A percentile compares a stretch with the other conserved stretches of the same genome.
These are phyloP conservation scores for Zosterops japonicus DNA, from an alignment of 2,113 vertebrate species.

Conservation along the genomic window DNA sequence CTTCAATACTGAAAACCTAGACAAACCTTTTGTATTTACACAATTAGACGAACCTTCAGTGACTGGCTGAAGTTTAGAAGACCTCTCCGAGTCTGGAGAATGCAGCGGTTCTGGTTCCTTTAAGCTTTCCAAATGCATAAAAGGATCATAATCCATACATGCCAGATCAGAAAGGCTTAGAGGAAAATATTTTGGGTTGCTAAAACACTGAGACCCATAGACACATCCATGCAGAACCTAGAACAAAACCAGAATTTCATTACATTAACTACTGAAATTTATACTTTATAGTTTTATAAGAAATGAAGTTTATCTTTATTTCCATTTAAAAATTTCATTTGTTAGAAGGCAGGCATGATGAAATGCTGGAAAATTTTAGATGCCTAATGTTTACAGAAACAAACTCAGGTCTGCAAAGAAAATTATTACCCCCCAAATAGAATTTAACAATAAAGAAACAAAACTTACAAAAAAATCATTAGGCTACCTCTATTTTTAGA, in stretches of 20 bases:
- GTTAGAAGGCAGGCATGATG: background rate
- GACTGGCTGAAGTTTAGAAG: constrained; percentile 95
- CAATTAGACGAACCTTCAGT: constrained; percentile 85
- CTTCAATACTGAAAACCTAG: background rate
- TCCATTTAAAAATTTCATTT: background rate
- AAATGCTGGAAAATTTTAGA: background rate
- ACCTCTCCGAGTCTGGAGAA: constrained; percentile 95
- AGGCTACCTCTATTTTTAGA: constrained; percentile 29
- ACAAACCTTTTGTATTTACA: background rate
- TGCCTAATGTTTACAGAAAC: background rate
- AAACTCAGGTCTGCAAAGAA: background rate
- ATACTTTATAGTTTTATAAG: background rate
- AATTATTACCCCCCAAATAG: background rate
- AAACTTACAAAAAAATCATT: background rate
- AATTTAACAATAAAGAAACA: background rate
- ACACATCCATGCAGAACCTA: constrained; percentile 97
- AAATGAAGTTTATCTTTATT: background rate
- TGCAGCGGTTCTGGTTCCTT: constrained; percentile 97
- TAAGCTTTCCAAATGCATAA: constrained; percentile 91
- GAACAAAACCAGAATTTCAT: background rate
- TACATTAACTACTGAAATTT: background rate
- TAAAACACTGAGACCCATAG: constrained; percentile 96
- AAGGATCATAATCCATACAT: constrained; percentile 93
- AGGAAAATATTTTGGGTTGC: constrained; percentile 91
- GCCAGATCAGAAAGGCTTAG: constrained; percentile 92